Evolutionary conservation across 2,797 vertebrate species (phyloP).

Genomic region (Pangasius djambal): DNA sequence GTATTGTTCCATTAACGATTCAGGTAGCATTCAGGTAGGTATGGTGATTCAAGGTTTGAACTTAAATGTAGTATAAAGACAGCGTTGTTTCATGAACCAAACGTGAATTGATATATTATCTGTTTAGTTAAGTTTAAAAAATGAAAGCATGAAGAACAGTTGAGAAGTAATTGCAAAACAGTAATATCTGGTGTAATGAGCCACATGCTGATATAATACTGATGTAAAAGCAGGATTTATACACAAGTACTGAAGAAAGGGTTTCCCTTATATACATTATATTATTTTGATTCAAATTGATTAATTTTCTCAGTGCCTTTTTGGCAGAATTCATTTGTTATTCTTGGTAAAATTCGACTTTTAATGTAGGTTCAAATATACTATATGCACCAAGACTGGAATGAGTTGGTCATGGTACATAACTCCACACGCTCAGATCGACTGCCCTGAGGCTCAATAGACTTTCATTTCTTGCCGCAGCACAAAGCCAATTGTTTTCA

Average conservation of each 20-base stretch:
- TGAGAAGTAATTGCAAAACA: not conserved
- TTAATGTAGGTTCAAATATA: conserved; percentile 8
- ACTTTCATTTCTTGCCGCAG: conserved; percentile 62
- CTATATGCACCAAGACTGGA: conserved; percentile 6
- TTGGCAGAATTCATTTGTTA: not conserved
- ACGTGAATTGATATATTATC: not conserved
- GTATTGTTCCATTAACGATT: not conserved
- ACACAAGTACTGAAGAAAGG: not conserved
- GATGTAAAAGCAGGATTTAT: not conserved
- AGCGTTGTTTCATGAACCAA: not conserved
- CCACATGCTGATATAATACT: not conserved
- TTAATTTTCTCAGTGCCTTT: not conserved
- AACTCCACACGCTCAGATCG: conserved; percentile 63
- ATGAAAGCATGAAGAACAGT: not conserved
- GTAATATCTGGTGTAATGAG: not conserved
- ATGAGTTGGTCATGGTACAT: conserved; percentile 32
- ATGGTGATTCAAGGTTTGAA: not conserved
- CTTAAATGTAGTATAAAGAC: not conserved
- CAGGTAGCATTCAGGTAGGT: not conserved
- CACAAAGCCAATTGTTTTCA: conserved; percentile 75
- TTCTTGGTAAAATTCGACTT: not conserved
- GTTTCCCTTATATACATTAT: not conserved
- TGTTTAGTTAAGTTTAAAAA: not conserved
- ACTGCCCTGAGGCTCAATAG: conserved; percentile 68
- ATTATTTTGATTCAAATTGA: not conserved